Evolutionary conservation across 2,888 invertebrate genomes (phyloP).

Genomic region (Eumerus sabulonum): DNA sequence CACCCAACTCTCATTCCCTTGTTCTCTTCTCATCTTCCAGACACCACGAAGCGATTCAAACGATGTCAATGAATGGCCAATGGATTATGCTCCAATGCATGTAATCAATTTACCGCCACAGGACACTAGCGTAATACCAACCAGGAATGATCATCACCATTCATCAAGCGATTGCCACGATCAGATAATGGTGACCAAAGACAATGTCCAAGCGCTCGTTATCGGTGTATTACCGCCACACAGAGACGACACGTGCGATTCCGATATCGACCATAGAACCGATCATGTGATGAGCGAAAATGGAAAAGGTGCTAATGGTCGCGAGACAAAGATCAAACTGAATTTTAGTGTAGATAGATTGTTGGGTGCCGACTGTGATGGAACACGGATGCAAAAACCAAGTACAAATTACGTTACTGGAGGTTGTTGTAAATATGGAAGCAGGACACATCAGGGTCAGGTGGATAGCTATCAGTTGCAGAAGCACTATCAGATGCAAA

Average conservation of each 20-base stretch:
- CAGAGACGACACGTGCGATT: conserved; percentile 40
- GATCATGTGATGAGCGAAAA: conserved; percentile 45
- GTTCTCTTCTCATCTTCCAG: conserved; percentile 45
- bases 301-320: conserved; percentile 26
- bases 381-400: too few species aligned
- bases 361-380: conserved; percentile 70
- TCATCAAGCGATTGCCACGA: conserved; percentile 34
- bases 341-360: conserved; percentile 78
- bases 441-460: conserved; percentile 32
- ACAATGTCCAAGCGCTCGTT: conserved; percentile 43
- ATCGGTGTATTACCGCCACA: conserved; percentile 51
- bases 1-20: conserved; percentile 15
- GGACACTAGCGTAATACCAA: conserved; percentile 36
- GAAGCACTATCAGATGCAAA: conserved; percentile 38
- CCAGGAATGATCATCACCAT: conserved; percentile 24
- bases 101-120: conserved; percentile 54
- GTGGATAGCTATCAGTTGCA: conserved; percentile 47
- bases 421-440: conserved; percentile 56
- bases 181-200: conserved; percentile 62
- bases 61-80: conserved; percentile 47
- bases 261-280: conserved; percentile 42
- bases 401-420: conserved; percentile 36
- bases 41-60: conserved; percentile 29
- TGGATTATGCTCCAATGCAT: conserved; percentile 59
- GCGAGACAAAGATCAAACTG: conserved; percentile 75